Base-by-base conservation (phyloP, 2,888 invertebrate species). In the Azorinus chamasolen region DNA sequence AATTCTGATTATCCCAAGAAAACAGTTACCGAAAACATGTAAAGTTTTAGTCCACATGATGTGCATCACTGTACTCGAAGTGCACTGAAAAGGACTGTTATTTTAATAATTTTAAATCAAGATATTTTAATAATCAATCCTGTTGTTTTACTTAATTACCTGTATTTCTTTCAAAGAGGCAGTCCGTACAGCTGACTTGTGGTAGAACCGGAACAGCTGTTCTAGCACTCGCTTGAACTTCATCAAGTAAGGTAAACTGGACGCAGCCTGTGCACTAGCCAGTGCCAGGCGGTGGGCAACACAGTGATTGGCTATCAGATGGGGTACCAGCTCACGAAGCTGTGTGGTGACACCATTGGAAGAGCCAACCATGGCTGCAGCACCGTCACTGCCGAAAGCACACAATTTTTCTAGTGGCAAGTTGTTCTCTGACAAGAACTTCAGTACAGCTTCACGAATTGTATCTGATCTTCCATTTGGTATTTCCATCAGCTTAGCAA, bases 241-340 rank as follows among this genome's bases (percentile, higher is more conserved):
- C 14, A 58, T 24, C 16, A 74, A 37, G 48, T 74, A 74, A 3
- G 55, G 39, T 0, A 74, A 5, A 6, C 14, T 24, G 0, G 53
- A 24, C 6, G 77, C 61, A 2, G 79, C 66, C 43, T 74, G 75
- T 20, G 25, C 53, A 37, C 18, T 27, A 14, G 75, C 71, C 1
- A 79, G 71, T 0, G 75, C 79, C 3, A 79, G 53, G 32, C 71
- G 48, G 46, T 79, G 75, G 12, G 79, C 79, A 14, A 74, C 70
- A 61, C 74, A 79, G 58, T 79, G 70, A 46, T 65, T 74, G n/a
- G n/a, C 37, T 1, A 79, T 3, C 6, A 79, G 50, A 27, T 74
- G 54, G 14, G 74, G 79, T 2, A 59, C 50, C 10, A 45, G 12
- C 0, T 14, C 12, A 14, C 45, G 25, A 14, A 79, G 53, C 20